Conservation (phyloP, 2,797 vertebrate genomes). For the Cirrhinus mrigala region DNA sequence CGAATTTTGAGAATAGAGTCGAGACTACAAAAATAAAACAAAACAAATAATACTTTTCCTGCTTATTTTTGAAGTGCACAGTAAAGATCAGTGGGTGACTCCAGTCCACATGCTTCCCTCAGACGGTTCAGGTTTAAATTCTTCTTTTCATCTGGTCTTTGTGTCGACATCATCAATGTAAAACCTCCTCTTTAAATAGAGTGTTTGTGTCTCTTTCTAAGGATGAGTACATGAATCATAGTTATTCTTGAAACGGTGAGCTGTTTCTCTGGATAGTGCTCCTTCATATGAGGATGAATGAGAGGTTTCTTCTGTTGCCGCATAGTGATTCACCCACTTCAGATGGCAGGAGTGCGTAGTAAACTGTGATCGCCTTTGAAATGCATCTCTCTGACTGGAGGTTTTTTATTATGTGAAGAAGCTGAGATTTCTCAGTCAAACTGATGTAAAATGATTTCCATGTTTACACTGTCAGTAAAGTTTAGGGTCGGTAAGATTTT, state of each 20-base stretch:
- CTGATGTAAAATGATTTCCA: background rate
- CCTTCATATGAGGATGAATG: slow-evolving; percentile 49
- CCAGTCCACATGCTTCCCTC: background rate
- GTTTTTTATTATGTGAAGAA: background rate
- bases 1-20: background rate
- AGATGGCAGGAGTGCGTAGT: slow-evolving; percentile 27
- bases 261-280: slow-evolving; percentile 25
- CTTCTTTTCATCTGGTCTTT: background rate
- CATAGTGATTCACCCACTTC: slow-evolving; percentile 51
- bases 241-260: slow-evolving; percentile 14
- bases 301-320: slow-evolving; percentile 15
- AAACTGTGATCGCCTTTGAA: slow-evolving; percentile 27
- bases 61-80: background rate
- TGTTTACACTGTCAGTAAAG: too few species aligned
- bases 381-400: background rate
- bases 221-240: slow-evolving; percentile 12
- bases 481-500: background rate
- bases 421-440: background rate
- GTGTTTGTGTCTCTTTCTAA: slow-evolving; percentile 23
- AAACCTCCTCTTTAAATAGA: slow-evolving; percentile 34
- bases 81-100: background rate
- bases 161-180: background rate
- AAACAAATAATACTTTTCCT: background rate
- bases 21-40: background rate
- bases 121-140: background rate